Evolutionary conservation across 2,888 invertebrate species (phyloP), one percentile per base, ranked within the genome.

Genomic region (Clanis bilineata): DNA sequence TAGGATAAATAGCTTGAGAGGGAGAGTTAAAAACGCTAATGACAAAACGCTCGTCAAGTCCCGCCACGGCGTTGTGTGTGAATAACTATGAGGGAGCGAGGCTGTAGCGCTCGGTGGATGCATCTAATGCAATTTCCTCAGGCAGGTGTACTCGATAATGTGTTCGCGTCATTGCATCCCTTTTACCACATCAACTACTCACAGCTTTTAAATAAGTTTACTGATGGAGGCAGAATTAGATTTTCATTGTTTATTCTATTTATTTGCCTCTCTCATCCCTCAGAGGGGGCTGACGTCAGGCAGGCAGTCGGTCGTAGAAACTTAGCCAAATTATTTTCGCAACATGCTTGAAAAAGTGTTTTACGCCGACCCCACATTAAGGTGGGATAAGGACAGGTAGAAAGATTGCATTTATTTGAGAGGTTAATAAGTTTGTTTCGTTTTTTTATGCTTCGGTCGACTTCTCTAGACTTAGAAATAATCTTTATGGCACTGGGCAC

Each of bases 71-170:
- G 10, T 28, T 3, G 18, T 51, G 51, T 32, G 51, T 51, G 47
- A 47, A 51, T 51, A 51, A 51, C 51, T 51, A 32, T 32, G 51
- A 51, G 51, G 18, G 51, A 51, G 32, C 51, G 51, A 51, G 51
- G 51, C 43, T 65, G 64, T 67, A 71, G 73, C 78, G 69, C 69
- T 71, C 78, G 74, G 70, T 78, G 78, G 78, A 77, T 85, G 83
- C 80, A 82, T 82, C 84, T 88, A 89, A 90, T 88, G 85, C 85
- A 87, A 90, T 90, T 88, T 90, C 88, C 85, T 78, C 71, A 71
- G 51, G 71, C 79, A 83, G 82, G 86, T 85, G 82, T 77, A 72
- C 77, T 69, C 73, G 80, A 79, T 85, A 87, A 86, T 84, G 79
- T 74, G 71, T 72, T 72, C 75, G 70, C 79, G 73, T 82, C 81